Evolutionary conservation across 2,113 vertebrate genomes (phyloP).

Genomic region (Microtus ochrogaster): DNA sequence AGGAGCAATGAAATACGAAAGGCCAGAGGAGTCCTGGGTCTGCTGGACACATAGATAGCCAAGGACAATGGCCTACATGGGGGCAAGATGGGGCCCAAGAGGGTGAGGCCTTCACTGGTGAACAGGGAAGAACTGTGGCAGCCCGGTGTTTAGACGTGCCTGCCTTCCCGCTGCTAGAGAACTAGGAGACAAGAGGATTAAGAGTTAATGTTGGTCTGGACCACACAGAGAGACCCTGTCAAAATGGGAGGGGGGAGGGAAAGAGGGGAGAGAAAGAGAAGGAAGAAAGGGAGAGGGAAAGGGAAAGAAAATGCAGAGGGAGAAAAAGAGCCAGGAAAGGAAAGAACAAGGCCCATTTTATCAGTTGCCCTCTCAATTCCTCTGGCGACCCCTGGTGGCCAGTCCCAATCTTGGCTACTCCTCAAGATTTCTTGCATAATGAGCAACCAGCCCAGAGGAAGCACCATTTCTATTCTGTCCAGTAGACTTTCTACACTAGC

Average conservation of each 20-base stretch:
- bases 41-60: neutral
- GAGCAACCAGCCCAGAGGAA: neutral
- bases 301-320: rapidly evolving
- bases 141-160: neutral
- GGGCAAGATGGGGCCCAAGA: neutral
- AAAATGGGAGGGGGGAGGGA: neutral
- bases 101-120: neutral
- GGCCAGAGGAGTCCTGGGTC: neutral
- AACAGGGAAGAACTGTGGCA: neutral
- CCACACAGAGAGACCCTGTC: neutral
- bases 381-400: constrained; percentile 85
- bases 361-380: constrained; percentile 66
- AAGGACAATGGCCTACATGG: rapidly evolving
- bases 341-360: neutral
- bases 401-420: neutral
- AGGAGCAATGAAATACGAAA: neutral
- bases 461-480: neutral
- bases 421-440: neutral
- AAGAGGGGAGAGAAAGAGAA: rapidly evolving
- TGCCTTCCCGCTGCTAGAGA: neutral
- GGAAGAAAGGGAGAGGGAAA: rapidly evolving
- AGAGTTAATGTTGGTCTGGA: neutral
- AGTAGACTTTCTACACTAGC: neutral
- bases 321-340: too few species aligned
- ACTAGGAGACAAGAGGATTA: too few species aligned